A percentile compares a stretch with the other conserved stretches of the same genome.
Conservation (phyloP, 2,113 vertebrate genomes). For the Cyphomyrus plagiostoma region DNA sequence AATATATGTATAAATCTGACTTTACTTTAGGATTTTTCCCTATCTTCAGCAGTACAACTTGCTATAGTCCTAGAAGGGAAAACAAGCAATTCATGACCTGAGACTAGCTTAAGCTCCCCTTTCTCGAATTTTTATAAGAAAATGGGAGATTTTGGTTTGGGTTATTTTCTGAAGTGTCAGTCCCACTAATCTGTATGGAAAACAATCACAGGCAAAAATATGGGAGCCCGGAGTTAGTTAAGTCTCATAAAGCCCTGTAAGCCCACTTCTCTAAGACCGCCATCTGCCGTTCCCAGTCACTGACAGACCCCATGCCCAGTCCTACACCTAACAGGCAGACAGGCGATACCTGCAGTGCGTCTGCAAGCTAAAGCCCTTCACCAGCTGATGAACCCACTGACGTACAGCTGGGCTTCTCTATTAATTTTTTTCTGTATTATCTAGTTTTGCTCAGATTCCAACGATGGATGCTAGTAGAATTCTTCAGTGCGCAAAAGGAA, state of each 20-base stretch:
- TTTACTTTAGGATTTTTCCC: neutral
- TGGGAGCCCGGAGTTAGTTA: neutral
- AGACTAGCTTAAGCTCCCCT: neutral
- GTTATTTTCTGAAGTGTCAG: neutral
- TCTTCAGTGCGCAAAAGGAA: neutral
- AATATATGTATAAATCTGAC: neutral
- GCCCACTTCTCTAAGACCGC: neutral
- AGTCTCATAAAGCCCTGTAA: neutral
- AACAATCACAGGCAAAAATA: neutral
- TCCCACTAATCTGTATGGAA: neutral
- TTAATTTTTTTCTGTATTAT: neutral
- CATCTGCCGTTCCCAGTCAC: neutral
- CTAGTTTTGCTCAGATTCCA: neutral
- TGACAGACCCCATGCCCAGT: neutral
- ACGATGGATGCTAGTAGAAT: neutral
- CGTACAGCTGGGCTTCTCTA: neutral
- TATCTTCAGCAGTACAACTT: neutral
- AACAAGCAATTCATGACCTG: neutral
- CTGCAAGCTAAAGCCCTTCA: neutral
- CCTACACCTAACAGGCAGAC: neutral
- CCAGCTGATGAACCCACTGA: neutral
- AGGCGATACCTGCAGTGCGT: neutral
- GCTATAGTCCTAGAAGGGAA: neutral
- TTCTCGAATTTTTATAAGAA: neutral
- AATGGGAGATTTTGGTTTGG: neutral